Percentiles rank a stretch among this genome's conserved stretches.
Conservation (phyloP, 2,797 vertebrate species). For the Megaceryle alcyon region DNA sequence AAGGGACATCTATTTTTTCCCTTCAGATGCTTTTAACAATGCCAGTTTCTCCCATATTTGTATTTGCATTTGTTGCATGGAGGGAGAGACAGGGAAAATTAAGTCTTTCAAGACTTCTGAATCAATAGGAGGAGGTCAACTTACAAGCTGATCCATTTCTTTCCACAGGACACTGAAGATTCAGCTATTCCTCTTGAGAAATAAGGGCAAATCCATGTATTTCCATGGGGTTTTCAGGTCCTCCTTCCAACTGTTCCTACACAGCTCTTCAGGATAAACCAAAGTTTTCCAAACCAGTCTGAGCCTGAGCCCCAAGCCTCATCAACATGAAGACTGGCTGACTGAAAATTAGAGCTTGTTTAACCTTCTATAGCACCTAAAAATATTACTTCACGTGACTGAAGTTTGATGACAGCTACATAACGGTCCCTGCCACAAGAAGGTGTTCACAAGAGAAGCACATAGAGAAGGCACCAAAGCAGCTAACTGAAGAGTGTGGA, state of each 20-base stretch:
- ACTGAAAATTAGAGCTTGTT: neutral
- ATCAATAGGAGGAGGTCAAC: neutral
- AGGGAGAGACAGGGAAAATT: neutral
- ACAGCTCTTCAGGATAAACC: neutral
- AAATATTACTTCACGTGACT: neutral
- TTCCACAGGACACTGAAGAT: neutral
- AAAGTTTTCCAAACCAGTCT: neutral
- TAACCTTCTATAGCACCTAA: neutral
- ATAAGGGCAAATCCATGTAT: neutral
- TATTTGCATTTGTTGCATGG: neutral
- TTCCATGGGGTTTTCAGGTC: neutral
- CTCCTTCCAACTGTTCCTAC: neutral
- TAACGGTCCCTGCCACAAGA: neutral
- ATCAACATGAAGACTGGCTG: neutral
- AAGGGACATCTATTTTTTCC: neutral
- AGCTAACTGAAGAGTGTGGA: neutral
- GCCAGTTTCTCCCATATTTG: neutral
- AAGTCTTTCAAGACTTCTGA: neutral
- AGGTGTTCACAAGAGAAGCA: neutral
- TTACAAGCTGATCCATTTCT: neutral
- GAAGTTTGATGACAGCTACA: neutral
- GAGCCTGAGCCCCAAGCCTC: neutral
- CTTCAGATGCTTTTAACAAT: neutral
- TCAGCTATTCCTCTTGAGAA: neutral
- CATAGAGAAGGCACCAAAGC: neutral